Conservation (phyloP, 1,140 invertebrate species). For the Cherax quadricarinatus region DNA sequence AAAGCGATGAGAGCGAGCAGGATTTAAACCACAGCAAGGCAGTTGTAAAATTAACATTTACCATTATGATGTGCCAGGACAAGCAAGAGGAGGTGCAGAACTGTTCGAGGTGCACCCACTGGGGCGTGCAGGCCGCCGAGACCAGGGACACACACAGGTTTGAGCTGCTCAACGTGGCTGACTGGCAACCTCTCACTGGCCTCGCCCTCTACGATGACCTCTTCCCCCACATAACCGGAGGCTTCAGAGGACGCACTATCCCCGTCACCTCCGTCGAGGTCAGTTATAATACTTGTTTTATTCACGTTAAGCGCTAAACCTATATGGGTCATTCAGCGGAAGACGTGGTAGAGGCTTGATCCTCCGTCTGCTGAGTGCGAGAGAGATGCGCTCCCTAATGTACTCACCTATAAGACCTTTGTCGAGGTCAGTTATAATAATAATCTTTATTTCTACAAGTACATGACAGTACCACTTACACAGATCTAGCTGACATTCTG, state of each 20-base stretch:
- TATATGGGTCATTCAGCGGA: too few relatives aligned
- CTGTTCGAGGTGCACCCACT: conserved; percentile 83
- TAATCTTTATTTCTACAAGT: background rate
- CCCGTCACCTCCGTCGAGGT: conserved; percentile 76
- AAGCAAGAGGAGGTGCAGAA: conserved; percentile 78
- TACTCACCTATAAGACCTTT: background rate
- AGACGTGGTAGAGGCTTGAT: too few relatives aligned
- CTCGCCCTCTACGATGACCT: conserved; percentile 82
- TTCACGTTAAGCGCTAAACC: too few relatives aligned
- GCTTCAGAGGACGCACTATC: conserved; percentile 84
- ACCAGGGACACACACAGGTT: conserved; percentile 80
- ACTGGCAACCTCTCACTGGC: conserved; percentile 85
- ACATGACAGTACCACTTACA: background rate
- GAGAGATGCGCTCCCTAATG: background rate
- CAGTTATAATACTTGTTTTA: conserved; percentile 33
- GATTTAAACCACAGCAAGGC: too few relatives aligned
- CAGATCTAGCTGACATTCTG: background rate
- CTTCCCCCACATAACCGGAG: conserved; percentile 87
- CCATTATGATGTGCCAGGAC: conserved; percentile 75
- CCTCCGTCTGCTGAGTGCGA: too few relatives aligned
- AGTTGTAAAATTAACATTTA: too few relatives aligned
- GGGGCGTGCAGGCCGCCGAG: conserved; percentile 83
- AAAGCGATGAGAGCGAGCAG: too few relatives aligned
- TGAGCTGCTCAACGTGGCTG: conserved; percentile 82
- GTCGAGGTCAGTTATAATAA: too few relatives aligned